phyloP scores from a whole-genome alignment of 1,140 invertebrate species.

The Drosophila pseudoobscura region DNA sequence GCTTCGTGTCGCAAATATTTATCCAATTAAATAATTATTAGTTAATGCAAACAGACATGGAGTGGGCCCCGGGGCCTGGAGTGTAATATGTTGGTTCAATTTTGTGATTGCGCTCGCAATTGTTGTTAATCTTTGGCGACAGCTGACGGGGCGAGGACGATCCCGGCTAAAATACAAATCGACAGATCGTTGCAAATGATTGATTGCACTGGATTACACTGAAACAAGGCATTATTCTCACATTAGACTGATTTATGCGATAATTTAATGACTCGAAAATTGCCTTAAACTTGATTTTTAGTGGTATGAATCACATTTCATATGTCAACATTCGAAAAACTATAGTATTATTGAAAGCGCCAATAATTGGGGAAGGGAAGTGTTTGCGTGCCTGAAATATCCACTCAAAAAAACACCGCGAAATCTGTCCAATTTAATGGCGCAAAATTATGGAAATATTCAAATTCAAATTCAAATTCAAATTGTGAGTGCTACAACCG shows the following conservation, averaged over 20 bases:
- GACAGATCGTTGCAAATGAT: slow-evolving; percentile 31
- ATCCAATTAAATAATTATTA: slow-evolving; percentile 76
- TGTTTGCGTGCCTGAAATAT: neutral
- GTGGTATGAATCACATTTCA: slow-evolving; percentile 25
- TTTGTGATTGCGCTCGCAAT: slow-evolving; percentile 48
- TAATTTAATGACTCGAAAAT: slow-evolving; percentile 13
- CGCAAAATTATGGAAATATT: slow-evolving; percentile 37
- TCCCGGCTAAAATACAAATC: slow-evolving; percentile 36
- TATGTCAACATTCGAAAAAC: slow-evolving; percentile 22
- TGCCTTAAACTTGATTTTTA: slow-evolving; percentile 5
- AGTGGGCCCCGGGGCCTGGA: slow-evolving; percentile 1
- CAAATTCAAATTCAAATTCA: slow-evolving; percentile 5
- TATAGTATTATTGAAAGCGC: slow-evolving; percentile 19
- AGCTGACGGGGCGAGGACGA: slow-evolving; percentile 61
- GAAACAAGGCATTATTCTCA: too few relatives aligned
- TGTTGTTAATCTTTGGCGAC: slow-evolving; percentile 68
- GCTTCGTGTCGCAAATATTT: slow-evolving; percentile 73
- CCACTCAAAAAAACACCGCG: slow-evolving; percentile 6
- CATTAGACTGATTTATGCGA: neutral
- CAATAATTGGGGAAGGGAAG: slow-evolving; percentile 23
- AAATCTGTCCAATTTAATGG: slow-evolving; percentile 39
- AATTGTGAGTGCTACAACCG: slow-evolving; percentile 44
- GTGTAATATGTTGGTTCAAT: slow-evolving; percentile 55
- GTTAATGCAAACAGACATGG: slow-evolving; percentile 61
- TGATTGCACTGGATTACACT: slow-evolving; percentile 11